phyloP scores from a whole-genome alignment of 35 echinoderm and acorn worm species.

The Diadema setosum region DNA sequence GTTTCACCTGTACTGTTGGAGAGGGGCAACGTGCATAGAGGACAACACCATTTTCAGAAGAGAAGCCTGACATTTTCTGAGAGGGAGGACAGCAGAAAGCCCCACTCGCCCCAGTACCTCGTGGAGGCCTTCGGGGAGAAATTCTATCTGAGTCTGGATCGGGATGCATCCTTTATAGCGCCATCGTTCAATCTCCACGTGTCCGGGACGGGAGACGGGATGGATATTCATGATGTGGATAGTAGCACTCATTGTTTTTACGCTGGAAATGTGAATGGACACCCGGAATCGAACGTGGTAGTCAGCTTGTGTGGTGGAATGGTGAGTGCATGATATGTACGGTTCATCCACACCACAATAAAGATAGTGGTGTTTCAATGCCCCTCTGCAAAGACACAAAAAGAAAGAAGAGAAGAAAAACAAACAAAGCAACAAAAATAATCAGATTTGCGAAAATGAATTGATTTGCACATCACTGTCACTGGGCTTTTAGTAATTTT shows the following conservation, averaged over 20 bases:
- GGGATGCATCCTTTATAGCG: slow-evolving; percentile 30
- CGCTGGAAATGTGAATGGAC: slow-evolving; percentile 35
- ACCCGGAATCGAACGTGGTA: slow-evolving; percentile 28
- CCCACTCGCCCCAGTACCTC: neutral
- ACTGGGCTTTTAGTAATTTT: too few relatives aligned
- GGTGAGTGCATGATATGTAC: too few relatives aligned
- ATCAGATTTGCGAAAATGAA: too few relatives aligned
- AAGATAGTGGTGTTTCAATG: too few relatives aligned
- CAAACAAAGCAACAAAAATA: too few relatives aligned
- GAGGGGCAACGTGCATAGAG: slow-evolving; percentile 5
- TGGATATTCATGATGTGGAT: slow-evolving; percentile 32
- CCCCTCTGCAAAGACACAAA: too few relatives aligned
- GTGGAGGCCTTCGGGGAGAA: slow-evolving; percentile 52
- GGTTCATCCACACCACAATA: too few relatives aligned
- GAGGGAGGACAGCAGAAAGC: neutral
- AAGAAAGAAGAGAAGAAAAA: too few relatives aligned
- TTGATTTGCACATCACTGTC: too few relatives aligned
- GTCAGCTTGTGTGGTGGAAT: slow-evolving; percentile 56
- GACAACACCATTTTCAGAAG: slow-evolving; percentile 52
- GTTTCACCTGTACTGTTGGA: slow-evolving; percentile 10
- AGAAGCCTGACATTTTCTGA: slow-evolving; percentile 33
- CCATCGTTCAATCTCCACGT: slow-evolving; percentile 33
- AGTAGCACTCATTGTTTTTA: slow-evolving; percentile 46
- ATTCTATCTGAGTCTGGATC: slow-evolving; percentile 24
- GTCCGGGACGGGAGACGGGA: neutral